phyloP scores from a whole-genome alignment of 2,113 vertebrate species.

The Oreocharis arfaki region DNA sequence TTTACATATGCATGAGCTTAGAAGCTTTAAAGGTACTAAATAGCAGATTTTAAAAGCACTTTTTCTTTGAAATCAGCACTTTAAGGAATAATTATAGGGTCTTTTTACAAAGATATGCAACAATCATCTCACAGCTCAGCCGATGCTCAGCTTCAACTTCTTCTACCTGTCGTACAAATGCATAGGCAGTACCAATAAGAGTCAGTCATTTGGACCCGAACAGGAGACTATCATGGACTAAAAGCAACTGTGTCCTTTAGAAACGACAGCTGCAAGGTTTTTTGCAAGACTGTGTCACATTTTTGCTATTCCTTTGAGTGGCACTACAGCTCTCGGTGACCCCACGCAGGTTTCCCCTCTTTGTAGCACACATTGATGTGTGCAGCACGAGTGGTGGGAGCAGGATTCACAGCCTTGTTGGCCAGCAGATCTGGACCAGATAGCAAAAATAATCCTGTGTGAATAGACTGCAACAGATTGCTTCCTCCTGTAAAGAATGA shows the following conservation, averaged over 20 bases:
- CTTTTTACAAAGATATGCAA: neutral
- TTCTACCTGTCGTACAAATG: neutral
- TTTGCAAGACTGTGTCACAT: neutral
- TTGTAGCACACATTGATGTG: accelerated
- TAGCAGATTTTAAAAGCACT: neutral
- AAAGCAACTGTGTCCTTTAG: neutral
- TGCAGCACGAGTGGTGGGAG: neutral
- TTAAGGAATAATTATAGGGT: neutral
- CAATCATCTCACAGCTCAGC: neutral
- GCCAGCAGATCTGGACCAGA: neutral
- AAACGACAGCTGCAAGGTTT: neutral
- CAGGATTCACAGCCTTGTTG: neutral
- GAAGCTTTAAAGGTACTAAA: neutral
- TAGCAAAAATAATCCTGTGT: neutral
- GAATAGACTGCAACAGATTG: neutral
- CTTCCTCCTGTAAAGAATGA: neutral
- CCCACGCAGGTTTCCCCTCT: neutral
- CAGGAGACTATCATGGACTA: neutral
- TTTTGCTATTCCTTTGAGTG: neutral
- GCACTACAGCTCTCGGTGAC: neutral
- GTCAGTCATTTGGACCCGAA: neutral
- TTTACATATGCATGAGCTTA: neutral
- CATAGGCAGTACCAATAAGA: neutral
- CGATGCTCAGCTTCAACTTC: neutral
- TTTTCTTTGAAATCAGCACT: neutral